Evolutionary conservation across 2,888 invertebrate genomes (phyloP), one percentile per base, ranked within the genome.

Genomic region (Pterobdella sp.): DNA sequence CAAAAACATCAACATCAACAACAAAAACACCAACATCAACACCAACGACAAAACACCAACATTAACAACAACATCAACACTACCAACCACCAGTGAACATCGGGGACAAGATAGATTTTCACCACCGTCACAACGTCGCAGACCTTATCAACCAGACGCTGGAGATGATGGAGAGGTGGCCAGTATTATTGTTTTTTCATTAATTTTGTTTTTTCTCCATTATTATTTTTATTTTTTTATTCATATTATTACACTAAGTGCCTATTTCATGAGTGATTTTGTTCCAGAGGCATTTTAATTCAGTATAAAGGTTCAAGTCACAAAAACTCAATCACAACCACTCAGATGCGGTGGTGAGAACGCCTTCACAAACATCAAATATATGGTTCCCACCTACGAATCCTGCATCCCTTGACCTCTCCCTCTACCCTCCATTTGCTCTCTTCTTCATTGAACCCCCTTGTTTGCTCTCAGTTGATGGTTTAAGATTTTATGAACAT

Each of bases 301-400:
- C n/a, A n/a, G n/a, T n/a, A n/a, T n/a, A n/a, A n/a, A n/a, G n/a
- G n/a, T n/a, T n/a, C n/a, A n/a, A n/a, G n/a, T n/a, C n/a, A n/a
- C n/a, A n/a, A n/a, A n/a, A n/a, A n/a, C n/a, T n/a, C n/a, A n/a
- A n/a, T n/a, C n/a, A n/a, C n/a, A 42, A 7, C 22, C 22, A 14
- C 22, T 42, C 49, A 42, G 49, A 22, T 73, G 91, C 81, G 97
- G 96, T 0, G 96, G 96, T 3, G 92, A 93, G 77, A 94, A 95
- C 83, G 94, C 96, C 0, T 95, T 93, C 82, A 94, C 95, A 79
- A 96, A 96, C 84, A 96, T 97, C 80, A 96, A 97, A 84, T 96
- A 96, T 84, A 91, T 96, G 89, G 89, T 97, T 78, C 96, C 96
- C 0, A 95, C 95, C 7, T 97, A 96, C 81, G 94, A 96, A 84